Conservation (phyloP, 1,140 invertebrate species). For the Megalonaias nervosa region DNA sequence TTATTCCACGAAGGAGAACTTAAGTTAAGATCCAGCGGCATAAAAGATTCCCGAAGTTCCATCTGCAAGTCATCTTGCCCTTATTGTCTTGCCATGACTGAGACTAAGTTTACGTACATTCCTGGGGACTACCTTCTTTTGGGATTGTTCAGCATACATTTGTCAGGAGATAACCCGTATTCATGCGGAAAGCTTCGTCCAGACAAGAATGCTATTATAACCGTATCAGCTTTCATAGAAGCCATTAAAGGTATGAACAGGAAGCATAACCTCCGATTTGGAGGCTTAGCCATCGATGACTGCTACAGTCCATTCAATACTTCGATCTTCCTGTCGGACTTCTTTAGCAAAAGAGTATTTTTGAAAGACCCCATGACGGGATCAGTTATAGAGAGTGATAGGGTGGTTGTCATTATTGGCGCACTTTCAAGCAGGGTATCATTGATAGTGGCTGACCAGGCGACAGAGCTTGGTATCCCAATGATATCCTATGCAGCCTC, state of each 20-base stretch:
- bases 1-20: no score
- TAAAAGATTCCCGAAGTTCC: no score
- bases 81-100: not conserved
- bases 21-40: no score
- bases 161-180: slow-evolving; percentile 18
- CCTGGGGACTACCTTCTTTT: slow-evolving; percentile 51
- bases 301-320: slow-evolving; percentile 54
- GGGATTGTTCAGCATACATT: slow-evolving; percentile 49
- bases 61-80: no score
- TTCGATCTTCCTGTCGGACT: slow-evolving; percentile 29
- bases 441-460: slow-evolving; percentile 38
- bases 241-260: slow-evolving; percentile 15
- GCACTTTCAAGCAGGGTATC: slow-evolving; percentile 52
- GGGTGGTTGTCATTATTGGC: slow-evolving; percentile 49
- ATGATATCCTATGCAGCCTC: slow-evolving; percentile 53
- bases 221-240: slow-evolving; percentile 47
- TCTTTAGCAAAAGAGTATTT: slow-evolving; percentile 39
- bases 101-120: slow-evolving; percentile 37
- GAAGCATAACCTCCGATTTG: slow-evolving; percentile 29
- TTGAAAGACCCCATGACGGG: slow-evolving; percentile 30
- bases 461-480: slow-evolving; percentile 43
- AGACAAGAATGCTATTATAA: slow-evolving; percentile 32
- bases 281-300: slow-evolving; percentile 56
- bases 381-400: slow-evolving; percentile 38
- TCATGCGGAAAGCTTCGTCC: slow-evolving; percentile 42